Conservation (phyloP, 1,140 invertebrate species). For the Drosophila auraria region DNA sequence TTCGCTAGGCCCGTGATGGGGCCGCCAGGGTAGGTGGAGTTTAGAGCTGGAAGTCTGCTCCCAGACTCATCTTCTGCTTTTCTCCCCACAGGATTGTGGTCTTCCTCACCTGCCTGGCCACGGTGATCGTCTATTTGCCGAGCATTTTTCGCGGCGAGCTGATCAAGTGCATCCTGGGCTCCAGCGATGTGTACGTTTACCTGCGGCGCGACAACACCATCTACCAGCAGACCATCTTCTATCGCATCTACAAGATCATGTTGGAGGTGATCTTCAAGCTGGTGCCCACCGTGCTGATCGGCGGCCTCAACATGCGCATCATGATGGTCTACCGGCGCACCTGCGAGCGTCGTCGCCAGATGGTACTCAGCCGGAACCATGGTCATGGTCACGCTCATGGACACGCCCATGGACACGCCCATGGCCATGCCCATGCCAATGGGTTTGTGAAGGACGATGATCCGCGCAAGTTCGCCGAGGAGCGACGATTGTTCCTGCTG, state of each 20-base stretch:
- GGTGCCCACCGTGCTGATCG: slow-evolving; percentile 89
- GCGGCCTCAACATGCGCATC: slow-evolving; percentile 89
- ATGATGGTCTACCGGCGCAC: slow-evolving; percentile 89
- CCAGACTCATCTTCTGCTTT: not conserved
- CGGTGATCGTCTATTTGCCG: slow-evolving; percentile 89
- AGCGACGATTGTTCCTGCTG: slow-evolving; percentile 89
- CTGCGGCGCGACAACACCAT: slow-evolving; percentile 87
- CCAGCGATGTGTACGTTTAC: slow-evolving; percentile 86
- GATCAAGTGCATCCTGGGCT: slow-evolving; percentile 86
- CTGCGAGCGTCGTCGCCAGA: slow-evolving; percentile 88
- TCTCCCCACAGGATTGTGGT: slow-evolving; percentile 86
- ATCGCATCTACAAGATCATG: slow-evolving; percentile 88
- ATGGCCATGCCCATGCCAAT: slow-evolving; percentile 31
- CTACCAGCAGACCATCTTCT: slow-evolving; percentile 86
- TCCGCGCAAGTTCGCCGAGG: slow-evolving; percentile 89
- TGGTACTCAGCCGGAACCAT: slow-evolving; percentile 86
- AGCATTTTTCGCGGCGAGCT: slow-evolving; percentile 88
- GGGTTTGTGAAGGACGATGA: slow-evolving; percentile 86
- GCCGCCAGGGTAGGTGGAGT: slow-evolving; percentile 85
- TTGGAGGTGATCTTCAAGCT: slow-evolving; percentile 89
- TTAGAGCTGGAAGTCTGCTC: too few relatives aligned
- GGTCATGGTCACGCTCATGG: slow-evolving; percentile 21
- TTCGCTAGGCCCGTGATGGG: slow-evolving; percentile 87
- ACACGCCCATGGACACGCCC: not conserved
- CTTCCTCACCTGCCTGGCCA: slow-evolving; percentile 87